Base-by-base conservation (phyloP, 64 coral and sea anemone species). In the Trachythela sp. region DNA sequence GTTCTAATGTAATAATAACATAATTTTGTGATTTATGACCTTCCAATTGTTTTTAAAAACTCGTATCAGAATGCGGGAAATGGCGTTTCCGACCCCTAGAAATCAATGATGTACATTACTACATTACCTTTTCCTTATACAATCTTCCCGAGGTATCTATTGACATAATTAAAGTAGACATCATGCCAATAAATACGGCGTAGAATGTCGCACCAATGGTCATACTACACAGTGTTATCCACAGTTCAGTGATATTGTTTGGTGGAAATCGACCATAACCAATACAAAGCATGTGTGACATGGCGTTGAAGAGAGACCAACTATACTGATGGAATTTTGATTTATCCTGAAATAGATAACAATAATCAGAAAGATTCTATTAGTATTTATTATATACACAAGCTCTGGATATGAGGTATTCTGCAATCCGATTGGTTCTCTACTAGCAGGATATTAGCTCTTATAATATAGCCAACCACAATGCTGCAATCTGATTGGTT, bases 151-250 rank as follows among this genome's bases (percentile, higher is more conserved):
- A 99, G 1, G 96, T 95, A 90, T 99, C 96, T 43, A 99, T 99
- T 56, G 96, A 99, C 96, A 99, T 95, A n/a, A 99, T 94, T 70
- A 99, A 85, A 41, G 93, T 90, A 13, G 96, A 99, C 96, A 99
- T 99, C 84, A 99, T 99, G 13, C 96, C 96, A 87, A 99, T 99
- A 30, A 99, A 99, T 5, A 99, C 96, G 45, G 96, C 96, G 39
- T 99, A 99, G 51, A 99, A 99, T 17, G 96, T 99, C 18, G 96
- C 96, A 0, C 96, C 96, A 48, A 92, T 92, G 51, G 96, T 99
- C 96, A 99, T 99, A 83, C 96, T 99, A 29, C 88, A 39, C 54
- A 99, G 72, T 13, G 96, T 99, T 34, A 99, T 40, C 96, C 96
- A 99, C 29, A 99, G 84, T 45, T 99, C 96, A 8, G 91, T 93